Conservation (phyloP, 2,888 invertebrate species). For the Chrysopilus asiliformis region DNA sequence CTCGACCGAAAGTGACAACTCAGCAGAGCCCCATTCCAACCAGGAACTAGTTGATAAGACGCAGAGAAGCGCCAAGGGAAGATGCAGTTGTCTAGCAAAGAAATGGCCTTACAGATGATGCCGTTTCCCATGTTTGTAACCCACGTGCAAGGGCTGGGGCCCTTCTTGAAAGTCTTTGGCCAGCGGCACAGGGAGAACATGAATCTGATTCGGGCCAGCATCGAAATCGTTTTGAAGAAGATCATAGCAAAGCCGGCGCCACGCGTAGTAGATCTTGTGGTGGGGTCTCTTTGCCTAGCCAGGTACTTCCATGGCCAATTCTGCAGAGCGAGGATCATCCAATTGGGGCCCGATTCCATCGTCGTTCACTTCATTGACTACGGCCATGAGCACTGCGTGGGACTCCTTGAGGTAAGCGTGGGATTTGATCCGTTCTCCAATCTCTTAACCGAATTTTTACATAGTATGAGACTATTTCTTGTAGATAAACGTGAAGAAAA, state of each 20-base stretch:
- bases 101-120: no score
- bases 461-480: no score
- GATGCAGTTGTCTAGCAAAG: no score
- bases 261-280: conserved; percentile 1
- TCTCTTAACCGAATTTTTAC: no score
- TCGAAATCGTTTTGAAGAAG: conserved; percentile 21
- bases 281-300: conserved; percentile 46
- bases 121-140: conserved; percentile 53
- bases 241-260: neutral
- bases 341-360: conserved; percentile 41
- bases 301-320: conserved; percentile 37
- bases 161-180: conserved; percentile 58
- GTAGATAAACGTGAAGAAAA: no score
- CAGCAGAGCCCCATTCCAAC: no score
- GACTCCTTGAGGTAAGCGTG: conserved; percentile 38
- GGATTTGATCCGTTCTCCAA: no score
- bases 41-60: no score
- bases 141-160: conserved; percentile 53
- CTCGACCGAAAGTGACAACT: no score
- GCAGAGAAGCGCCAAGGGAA: no score
- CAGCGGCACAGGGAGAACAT: conserved; percentile 38
- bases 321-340: conserved; percentile 48
- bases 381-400: conserved; percentile 49
- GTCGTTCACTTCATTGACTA: conserved; percentile 56
- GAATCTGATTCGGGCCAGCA: conserved; percentile 23